These are phyloP conservation scores for Mycetomoellerius zeteki DNA, from an alignment of 1,140 invertebrate species.

Conservation along the genomic window DNA sequence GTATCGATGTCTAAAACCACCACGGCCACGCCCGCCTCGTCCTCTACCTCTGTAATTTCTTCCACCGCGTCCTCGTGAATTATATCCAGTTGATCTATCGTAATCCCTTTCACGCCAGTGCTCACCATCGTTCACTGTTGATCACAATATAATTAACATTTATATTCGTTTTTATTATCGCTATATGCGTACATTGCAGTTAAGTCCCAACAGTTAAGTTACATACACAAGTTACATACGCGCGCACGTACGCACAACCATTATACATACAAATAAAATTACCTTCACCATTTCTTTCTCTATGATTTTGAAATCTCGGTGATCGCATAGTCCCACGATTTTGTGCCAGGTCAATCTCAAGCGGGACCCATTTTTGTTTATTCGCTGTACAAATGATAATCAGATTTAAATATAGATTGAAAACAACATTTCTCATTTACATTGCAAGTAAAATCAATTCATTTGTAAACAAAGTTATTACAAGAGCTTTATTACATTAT, in stretches of 20 bases:
- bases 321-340: constrained; percentile 83
- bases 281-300: constrained; percentile 84
- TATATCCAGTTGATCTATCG: constrained; percentile 80
- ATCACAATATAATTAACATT: constrained; percentile 26
- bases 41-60: constrained; percentile 81
- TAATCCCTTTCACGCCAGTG: constrained; percentile 82
- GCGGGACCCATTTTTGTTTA: constrained; percentile 93
- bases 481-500: neutral
- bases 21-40: constrained; percentile 77
- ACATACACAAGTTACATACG: too few species aligned
- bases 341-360: constrained; percentile 91
- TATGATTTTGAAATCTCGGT: constrained; percentile 82
- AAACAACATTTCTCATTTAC: constrained; percentile 24
- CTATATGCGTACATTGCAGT: neutral
- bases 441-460: neutral
- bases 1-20: constrained; percentile 81
- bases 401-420: constrained; percentile 15
- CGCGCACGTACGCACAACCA: neutral
- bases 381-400: constrained; percentile 83
- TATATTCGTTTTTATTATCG: neutral
- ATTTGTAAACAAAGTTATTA: constrained; percentile 6
- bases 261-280: constrained; percentile 34
- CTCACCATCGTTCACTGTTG: constrained; percentile 78
- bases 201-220: neutral
- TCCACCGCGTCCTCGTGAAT: constrained; percentile 80